phyloP scores from a whole-genome alignment of 2,113 vertebrate species.

The Percopsis transmontana region DNA sequence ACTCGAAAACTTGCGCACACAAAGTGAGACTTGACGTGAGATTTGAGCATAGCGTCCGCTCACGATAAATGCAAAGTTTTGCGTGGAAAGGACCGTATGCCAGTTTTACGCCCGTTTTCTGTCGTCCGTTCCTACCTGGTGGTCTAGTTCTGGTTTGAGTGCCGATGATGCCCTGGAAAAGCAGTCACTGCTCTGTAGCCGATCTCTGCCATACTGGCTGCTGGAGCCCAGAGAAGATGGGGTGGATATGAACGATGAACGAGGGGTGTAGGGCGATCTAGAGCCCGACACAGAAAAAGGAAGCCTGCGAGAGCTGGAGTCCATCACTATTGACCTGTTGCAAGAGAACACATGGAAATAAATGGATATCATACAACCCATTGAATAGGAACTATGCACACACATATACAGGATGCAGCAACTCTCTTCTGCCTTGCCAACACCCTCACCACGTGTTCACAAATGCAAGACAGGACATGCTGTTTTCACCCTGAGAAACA shows the following conservation, averaged over 20 bases:
- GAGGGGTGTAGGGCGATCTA: constrained; percentile 61
- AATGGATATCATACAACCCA: background rate
- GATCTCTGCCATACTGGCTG: constrained; percentile 73
- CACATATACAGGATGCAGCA: background rate
- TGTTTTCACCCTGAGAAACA: background rate
- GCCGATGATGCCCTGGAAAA: constrained; percentile 80
- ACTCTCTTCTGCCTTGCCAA: background rate
- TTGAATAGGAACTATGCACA: background rate
- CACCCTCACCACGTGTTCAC: background rate
- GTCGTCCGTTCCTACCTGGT: constrained; percentile 88
- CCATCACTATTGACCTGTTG: constrained; percentile 79
- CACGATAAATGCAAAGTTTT: no score
- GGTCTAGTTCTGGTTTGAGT: constrained; percentile 84
- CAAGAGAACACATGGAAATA: background rate
- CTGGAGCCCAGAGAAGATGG: constrained; percentile 68
- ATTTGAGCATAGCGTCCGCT: no score
- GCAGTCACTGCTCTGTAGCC: constrained; percentile 77
- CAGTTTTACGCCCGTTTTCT: no score
- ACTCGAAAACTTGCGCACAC: no score
- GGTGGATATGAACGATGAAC: constrained; percentile 48
- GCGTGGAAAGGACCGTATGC: no score
- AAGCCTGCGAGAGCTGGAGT: constrained; percentile 90
- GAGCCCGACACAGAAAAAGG: constrained; percentile 84
- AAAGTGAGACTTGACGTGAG: no score
- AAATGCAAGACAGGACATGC: background rate